Percentiles rank a stretch among this genome's conserved stretches.
Conservation (phyloP, 2,797 vertebrate species). For the Hippocampus kuda region DNA sequence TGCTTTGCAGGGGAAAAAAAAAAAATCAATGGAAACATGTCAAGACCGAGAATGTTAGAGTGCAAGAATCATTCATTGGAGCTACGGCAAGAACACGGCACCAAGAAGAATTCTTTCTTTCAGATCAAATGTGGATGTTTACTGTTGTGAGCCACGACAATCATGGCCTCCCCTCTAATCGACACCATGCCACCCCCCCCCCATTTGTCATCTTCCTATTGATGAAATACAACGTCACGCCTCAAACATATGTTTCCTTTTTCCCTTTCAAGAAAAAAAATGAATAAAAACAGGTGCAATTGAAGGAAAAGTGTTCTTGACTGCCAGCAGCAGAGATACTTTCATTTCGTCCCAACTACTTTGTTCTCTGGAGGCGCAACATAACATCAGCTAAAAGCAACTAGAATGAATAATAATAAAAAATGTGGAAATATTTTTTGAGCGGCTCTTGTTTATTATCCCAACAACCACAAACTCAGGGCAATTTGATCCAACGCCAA, state of each 20-base stretch:
- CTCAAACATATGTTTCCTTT: neutral
- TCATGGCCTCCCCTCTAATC: neutral
- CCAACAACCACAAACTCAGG: too few relatives aligned
- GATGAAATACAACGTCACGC: neutral
- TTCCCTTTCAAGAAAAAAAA: neutral
- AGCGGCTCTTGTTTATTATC: too few relatives aligned
- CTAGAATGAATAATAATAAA: too few relatives aligned
- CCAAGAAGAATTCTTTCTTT: neutral
- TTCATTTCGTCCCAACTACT: neutral
- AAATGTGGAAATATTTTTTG: too few relatives aligned
- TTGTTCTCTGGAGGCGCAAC: neutral
- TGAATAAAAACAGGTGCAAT: neutral
- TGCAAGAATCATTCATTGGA: neutral
- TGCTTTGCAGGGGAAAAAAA: neutral
- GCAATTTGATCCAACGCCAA: too few relatives aligned
- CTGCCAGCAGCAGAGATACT: neutral
- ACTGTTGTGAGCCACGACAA: neutral
- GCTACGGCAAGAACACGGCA: neutral
- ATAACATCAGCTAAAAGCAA: neutral
- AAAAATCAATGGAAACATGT: conserved; percentile 2
- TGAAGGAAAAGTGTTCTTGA: neutral
- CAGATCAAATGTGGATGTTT: neutral
- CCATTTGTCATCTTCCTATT: neutral
- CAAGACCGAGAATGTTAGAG: neutral
- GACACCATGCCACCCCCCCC: neutral